Evolutionary conservation across 2,113 vertebrate genomes (phyloP), one percentile per base, ranked within the genome.

Genomic region (Aleadryas rufinucha): DNA sequence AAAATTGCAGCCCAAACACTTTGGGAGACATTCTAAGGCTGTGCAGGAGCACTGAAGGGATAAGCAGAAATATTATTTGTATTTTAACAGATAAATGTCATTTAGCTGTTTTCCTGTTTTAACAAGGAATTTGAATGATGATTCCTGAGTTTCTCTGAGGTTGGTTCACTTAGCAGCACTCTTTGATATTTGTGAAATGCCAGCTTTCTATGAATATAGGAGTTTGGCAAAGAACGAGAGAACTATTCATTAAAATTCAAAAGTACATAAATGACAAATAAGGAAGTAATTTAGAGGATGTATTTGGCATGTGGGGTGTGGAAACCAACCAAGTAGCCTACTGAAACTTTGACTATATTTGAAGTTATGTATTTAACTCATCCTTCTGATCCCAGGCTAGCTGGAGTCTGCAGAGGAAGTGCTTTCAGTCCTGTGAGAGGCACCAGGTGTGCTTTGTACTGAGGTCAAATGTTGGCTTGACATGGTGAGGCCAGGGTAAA

Each of bases 211-310:
- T 97, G 97, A 97, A 97, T 97, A 97, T 96, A 97, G 41, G 92
- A 97, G 95, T 96, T 97, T 97, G 97, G 97, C 97, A 97, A 97
- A 89, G 96, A 94, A 91, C 81, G 56, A 86, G 78, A 96, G 95
- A 97, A 96, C 93, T 96, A 97, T 97, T 97, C 96, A 97, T 97
- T 97, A 97, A 96, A 97, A 96, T 97, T 96, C 96, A 97, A 87
- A 97, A 97, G 95, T 96, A 97, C 94, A 97, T 96, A 97, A 97
- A 97, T 96, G 96, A 97, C 97, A 97, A 97, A 97, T 96, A 97
- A 95, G 97, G 96, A 96, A 97, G 97, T 95, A 96, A 97, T 96
- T 96, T 96, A 97, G 94, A 96, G 90, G 94, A 97, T 95, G 95
- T 94, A 90, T 97, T 97, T 97, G 97, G 96, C 95, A 95, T 90